A percentile compares a stretch with the other conserved stretches of the same genome.
Evolutionary conservation across 92 coral and sea anemone species (phyloP).

Genomic region (Isaurus tuberculatus): DNA sequence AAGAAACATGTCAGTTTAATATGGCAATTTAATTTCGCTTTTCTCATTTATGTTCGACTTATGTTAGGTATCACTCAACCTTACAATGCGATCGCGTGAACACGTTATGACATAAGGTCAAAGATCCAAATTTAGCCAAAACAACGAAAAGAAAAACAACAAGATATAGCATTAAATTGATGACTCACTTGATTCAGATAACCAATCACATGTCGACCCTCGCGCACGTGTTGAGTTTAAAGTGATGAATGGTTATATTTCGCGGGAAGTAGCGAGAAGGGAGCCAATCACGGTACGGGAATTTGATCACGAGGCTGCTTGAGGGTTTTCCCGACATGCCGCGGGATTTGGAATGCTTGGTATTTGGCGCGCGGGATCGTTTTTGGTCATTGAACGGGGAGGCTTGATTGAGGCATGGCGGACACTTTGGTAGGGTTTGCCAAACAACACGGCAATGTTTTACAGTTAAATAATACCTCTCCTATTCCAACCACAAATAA

Average conservation of each 20-base stretch:
- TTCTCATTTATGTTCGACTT: neutral
- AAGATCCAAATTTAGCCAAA: slow-evolving; percentile 79
- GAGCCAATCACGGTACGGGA: slow-evolving; percentile 63
- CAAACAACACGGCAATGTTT: slow-evolving; percentile 64
- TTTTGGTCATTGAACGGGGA: slow-evolving; percentile 70
- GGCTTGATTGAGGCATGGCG: slow-evolving; percentile 67
- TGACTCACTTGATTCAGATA: slow-evolving; percentile 24
- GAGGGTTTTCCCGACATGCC: slow-evolving; percentile 96
- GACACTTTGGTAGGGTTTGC: slow-evolving; percentile 37
- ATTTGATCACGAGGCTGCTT: slow-evolving; percentile 63
- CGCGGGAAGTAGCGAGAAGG: slow-evolving; percentile 30
- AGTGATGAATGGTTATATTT: slow-evolving; percentile 30
- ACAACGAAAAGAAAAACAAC: slow-evolving; percentile 56
- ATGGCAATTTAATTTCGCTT: neutral
- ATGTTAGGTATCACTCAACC: slow-evolving; percentile 18
- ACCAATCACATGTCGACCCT: slow-evolving; percentile 13
- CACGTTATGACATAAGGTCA: slow-evolving; percentile 61
- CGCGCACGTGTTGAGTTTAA: slow-evolving; percentile 27
- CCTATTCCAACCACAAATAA: slow-evolving; percentile 47
- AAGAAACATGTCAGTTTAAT: neutral
- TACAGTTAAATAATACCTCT: slow-evolving; percentile 61
- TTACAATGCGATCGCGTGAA: slow-evolving; percentile 73
- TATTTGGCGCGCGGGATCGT: slow-evolving; percentile 83
- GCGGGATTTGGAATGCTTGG: slow-evolving; percentile 77
- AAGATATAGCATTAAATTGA: slow-evolving; percentile 19